Evolutionary conservation across 2,113 vertebrate genomes (phyloP), one percentile per base, ranked within the genome.

Genomic region (Pelobates fuscus): DNA sequence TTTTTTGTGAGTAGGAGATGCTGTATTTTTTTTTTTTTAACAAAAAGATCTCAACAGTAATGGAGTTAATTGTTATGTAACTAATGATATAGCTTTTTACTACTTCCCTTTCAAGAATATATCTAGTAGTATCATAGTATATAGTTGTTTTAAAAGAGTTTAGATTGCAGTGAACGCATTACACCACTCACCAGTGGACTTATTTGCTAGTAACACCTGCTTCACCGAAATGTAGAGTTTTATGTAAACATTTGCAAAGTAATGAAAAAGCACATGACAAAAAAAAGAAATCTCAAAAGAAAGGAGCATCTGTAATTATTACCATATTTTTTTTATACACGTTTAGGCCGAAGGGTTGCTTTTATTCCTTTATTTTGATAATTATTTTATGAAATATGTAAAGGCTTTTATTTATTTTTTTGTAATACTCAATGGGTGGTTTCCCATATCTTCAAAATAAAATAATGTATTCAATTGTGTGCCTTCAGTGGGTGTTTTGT

Each of bases 341-440:
- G 26, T 43, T 23, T 49, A 59, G 67, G 73, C 65, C 65, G 67
- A 27, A 29, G 59, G 64, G 65, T 20, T 67, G 44, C 55, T 60
- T 55, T 27, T 21, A 32, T 61, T 61, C 25, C 44, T 61, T 46
- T 20, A 32, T 52, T 61, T 67, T 68, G 55, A 67, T 68, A 61
- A 77, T 68, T 77, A 27, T 68, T 23, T 46, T 68, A 20, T 21
- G 60, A 58, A 77, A 68, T 68, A 68, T 68, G 60, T 67, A 52
- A 77, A 68, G 55, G n/a, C 44, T 61, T 44, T 52, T 64, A 68
- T 67, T 59, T n/a, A 11, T 24, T 27, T 77, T 74, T 24, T 77
- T 61, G 65, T 68, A 68, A 52, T 32, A n/a, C 73, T 68, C 57
- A 61, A 68, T 61, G 57, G 64, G 73, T 61, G 64, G 55, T 26